Evolutionary conservation across 2,888 invertebrate genomes (phyloP).

Genomic region (Invenusta paracnida): DNA sequence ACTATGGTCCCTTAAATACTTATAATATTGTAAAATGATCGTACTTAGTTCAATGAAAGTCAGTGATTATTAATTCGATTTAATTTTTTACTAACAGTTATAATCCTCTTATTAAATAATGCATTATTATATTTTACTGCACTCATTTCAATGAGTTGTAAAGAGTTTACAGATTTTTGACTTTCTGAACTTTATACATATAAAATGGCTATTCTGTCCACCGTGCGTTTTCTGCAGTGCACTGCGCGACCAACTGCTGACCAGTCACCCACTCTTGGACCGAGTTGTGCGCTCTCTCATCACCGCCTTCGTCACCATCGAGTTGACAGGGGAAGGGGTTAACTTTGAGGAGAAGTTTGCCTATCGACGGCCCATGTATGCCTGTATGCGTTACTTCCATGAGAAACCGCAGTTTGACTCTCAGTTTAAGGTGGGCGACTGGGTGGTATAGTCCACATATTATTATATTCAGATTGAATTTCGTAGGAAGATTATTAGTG

Average conservation of each 20-base stretch:
- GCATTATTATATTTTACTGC: too few relatives aligned
- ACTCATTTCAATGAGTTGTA: too few relatives aligned
- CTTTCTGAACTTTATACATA: too few relatives aligned
- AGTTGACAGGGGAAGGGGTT: constrained; percentile 91
- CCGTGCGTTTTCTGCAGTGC: constrained; percentile 48
- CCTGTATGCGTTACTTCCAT: constrained; percentile 73
- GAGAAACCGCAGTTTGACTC: constrained; percentile 66
- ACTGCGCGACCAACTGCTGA: constrained; percentile 68
- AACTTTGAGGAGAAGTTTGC: constrained; percentile 94
- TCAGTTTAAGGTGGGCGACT: constrained; percentile 69
- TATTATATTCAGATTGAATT: background rate
- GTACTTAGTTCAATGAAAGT: too few relatives aligned
- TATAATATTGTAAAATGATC: too few relatives aligned
- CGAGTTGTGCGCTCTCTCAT: constrained; percentile 75
- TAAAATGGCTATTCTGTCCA: too few relatives aligned
- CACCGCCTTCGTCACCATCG: constrained; percentile 90
- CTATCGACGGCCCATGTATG: constrained; percentile 88
- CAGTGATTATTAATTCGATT: too few relatives aligned
- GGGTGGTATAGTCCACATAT: background rate
- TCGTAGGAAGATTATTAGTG: too few relatives aligned
- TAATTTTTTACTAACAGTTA: too few relatives aligned
- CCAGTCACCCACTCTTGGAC: constrained; percentile 67
- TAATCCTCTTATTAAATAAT: too few relatives aligned
- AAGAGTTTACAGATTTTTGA: too few relatives aligned
- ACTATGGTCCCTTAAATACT: too few relatives aligned